These are phyloP conservation scores for Halictus quadricinctus DNA, from an alignment of 2,888 invertebrate species.

Conservation along the genomic window DNA sequence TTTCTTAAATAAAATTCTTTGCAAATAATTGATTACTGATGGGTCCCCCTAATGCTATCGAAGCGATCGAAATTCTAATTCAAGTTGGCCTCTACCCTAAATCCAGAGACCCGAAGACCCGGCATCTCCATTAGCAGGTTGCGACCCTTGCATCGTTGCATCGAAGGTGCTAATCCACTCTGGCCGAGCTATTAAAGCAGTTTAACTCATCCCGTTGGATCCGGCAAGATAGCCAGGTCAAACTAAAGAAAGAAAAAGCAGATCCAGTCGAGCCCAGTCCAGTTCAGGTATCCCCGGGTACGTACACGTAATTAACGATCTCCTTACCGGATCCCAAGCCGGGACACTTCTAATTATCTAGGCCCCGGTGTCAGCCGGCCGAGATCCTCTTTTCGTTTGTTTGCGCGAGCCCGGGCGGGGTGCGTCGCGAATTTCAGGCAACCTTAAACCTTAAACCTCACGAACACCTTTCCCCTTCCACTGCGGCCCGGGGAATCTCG, in stretches of 20 bases:
- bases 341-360: constrained; percentile 18
- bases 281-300: constrained; percentile 44
- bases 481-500: background rate
- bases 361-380: background rate
- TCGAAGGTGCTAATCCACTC: constrained; percentile 78
- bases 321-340: background rate
- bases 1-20: too few species aligned
- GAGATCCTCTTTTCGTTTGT: background rate
- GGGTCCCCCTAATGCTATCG: background rate
- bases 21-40: too few species aligned
- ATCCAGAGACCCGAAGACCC: background rate
- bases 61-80: background rate
- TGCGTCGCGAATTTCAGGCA: constrained; percentile 12
- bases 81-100: background rate
- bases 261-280: constrained; percentile 6
- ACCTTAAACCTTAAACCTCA: background rate
- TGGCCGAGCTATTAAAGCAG: constrained; percentile 72
- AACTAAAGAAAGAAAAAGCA: constrained; percentile 21
- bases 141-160: constrained; percentile 23
- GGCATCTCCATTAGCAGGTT: background rate
- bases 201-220: constrained; percentile 1
- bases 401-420: constrained; percentile 18
- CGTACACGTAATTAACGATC: constrained; percentile 74
- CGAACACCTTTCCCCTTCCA: background rate
- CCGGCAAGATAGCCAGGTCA: constrained; percentile 52